These are phyloP conservation scores for Drosophila tsacasi DNA, from an alignment of 1,140 invertebrate species.

Conservation along the genomic window DNA sequence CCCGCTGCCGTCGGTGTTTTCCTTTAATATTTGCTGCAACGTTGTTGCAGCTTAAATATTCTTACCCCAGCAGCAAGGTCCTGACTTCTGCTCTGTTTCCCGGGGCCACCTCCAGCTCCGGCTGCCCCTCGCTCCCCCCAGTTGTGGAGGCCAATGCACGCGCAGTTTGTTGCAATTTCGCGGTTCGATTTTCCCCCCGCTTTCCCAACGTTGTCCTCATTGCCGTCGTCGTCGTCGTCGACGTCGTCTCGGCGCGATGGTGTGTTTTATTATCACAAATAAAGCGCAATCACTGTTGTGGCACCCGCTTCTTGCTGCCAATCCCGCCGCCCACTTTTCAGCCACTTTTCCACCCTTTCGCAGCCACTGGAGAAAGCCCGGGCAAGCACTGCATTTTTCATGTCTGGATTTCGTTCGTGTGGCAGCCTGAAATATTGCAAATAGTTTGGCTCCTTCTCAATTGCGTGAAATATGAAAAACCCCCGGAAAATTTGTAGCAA, in stretches of 20 bases:
- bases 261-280: constrained; percentile 85
- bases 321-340: constrained; percentile 9
- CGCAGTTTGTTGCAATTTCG: constrained; percentile 83
- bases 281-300: constrained; percentile 84
- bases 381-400: constrained; percentile 52
- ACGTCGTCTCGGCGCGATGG: constrained; percentile 70
- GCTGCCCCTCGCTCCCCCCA: neutral
- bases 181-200: constrained; percentile 69
- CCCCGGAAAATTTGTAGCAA: constrained; percentile 39
- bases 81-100: constrained; percentile 73
- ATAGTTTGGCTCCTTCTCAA: constrained; percentile 81
- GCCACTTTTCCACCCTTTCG: constrained; percentile 2
- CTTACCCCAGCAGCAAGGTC: constrained; percentile 59
- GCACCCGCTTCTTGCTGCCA: constrained; percentile 62
- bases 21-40: constrained; percentile 80
- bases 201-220: neutral
- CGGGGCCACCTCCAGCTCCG: constrained; percentile 13
- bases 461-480: constrained; percentile 73
- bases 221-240: constrained; percentile 41
- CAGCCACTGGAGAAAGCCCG: constrained; percentile 24
- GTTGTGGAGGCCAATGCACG: constrained; percentile 69
- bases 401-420: constrained; percentile 74
- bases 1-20: constrained; percentile 63
- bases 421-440: constrained; percentile 81
- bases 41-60: constrained; percentile 80